Evolutionary conservation across 2,797 vertebrate species (phyloP).

Genomic region (Galago senegalensis): DNA sequence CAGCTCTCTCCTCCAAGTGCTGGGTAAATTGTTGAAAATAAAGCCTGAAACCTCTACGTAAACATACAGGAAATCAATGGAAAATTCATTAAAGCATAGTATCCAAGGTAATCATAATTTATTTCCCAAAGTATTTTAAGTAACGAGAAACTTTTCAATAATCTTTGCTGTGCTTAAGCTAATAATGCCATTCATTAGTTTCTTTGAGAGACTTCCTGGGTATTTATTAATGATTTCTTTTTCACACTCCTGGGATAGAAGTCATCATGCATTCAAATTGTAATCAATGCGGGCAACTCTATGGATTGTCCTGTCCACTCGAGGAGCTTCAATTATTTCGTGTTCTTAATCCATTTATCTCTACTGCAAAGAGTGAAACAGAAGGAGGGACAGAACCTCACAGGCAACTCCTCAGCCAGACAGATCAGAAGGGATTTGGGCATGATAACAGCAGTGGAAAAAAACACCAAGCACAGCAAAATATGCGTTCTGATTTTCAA

Average conservation of each 20-base stretch:
- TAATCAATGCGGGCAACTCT: constrained; percentile 46
- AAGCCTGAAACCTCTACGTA: constrained; percentile 51
- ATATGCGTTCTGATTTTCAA: not conserved
- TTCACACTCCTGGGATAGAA: constrained; percentile 56
- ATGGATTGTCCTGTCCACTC: not conserved
- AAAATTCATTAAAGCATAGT: constrained; percentile 76
- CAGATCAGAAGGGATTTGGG: not conserved
- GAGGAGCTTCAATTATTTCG: constrained; percentile 2
- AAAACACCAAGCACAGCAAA: not conserved
- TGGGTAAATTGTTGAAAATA: constrained; percentile 66
- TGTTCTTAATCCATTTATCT: constrained; percentile 51
- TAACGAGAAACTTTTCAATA: constrained; percentile 81
- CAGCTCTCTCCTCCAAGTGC: not conserved
- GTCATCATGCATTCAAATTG: constrained; percentile 51
- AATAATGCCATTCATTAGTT: constrained; percentile 81
- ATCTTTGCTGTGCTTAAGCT: constrained; percentile 80
- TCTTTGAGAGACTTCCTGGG: constrained; percentile 66
- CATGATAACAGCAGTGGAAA: not conserved
- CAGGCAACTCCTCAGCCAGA: not conserved
- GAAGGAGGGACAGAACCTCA: not conserved
- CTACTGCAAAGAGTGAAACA: not conserved
- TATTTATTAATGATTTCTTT: constrained; percentile 66
- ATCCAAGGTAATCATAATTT: constrained; percentile 74
- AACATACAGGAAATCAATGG: constrained; percentile 76
- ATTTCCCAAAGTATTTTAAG: constrained; percentile 77